Conservation (phyloP, 2,888 invertebrate genomes). For the Cyaniris semiargus region DNA sequence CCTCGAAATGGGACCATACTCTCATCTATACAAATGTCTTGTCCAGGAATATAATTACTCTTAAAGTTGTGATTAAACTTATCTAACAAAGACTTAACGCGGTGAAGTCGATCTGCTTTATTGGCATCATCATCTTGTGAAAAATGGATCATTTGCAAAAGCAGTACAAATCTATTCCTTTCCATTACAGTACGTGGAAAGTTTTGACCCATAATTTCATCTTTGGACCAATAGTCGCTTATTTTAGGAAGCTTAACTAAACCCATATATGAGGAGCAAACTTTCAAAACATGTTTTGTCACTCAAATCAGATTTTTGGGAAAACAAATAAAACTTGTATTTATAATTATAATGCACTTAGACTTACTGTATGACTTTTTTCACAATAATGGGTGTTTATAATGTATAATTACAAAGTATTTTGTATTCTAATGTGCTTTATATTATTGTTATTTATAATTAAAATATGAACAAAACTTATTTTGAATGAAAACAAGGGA, state of each 20-base stretch:
- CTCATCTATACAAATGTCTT: conserved; percentile 48
- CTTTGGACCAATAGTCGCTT: conserved; percentile 47
- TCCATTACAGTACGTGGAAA: conserved; percentile 46
- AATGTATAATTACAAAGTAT: too few species aligned
- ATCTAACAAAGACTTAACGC: conserved; percentile 43
- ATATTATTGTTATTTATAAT: too few species aligned
- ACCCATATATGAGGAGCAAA: conserved; percentile 44
- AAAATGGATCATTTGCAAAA: conserved; percentile 50
- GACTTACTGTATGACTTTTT: too few species aligned
- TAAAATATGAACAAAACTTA: too few species aligned
- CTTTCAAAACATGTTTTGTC: too few species aligned
- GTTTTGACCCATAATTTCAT: conserved; percentile 43
- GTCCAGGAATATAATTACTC: conserved; percentile 41
- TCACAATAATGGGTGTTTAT: too few species aligned
- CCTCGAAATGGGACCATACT: conserved; percentile 49
- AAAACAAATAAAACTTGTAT: background rate
- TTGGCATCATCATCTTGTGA: conserved; percentile 46
- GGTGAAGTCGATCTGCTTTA: conserved; percentile 45
- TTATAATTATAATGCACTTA: too few species aligned
- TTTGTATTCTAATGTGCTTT: too few species aligned
- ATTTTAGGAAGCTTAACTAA: conserved; percentile 47
- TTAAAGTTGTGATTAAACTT: conserved; percentile 46
- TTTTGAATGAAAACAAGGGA: too few species aligned
- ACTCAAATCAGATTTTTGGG: conserved; percentile 9
- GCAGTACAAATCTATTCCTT: conserved; percentile 48